These are phyloP conservation scores for Hoplias malabaricus DNA, from an alignment of 2,113 vertebrate genomes.

Conservation along the genomic window DNA sequence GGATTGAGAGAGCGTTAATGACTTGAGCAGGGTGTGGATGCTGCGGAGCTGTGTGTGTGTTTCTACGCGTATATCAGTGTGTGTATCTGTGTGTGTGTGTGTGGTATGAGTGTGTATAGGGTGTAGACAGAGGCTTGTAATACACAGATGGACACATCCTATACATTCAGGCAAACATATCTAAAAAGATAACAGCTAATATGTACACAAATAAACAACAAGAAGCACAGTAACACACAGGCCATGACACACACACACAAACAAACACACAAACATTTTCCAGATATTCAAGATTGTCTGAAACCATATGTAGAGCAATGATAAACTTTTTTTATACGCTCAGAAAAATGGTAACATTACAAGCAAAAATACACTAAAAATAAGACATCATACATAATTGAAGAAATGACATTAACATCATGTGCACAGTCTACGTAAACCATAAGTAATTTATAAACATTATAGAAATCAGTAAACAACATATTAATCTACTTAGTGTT, in stretches of 20 bases:
- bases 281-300: no score
- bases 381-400: no score
- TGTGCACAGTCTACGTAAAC: no score
- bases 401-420: no score
- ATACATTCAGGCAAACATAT: conserved; percentile 13
- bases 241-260: neutral
- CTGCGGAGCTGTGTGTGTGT: conserved; percentile 1
- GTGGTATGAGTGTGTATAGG: neutral
- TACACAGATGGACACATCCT: conserved; percentile 25
- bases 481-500: no score
- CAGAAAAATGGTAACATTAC: no score
- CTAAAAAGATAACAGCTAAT: conserved; percentile 9
- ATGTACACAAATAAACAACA: neutral
- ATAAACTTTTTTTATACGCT: no score
- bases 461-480: no score
- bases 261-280: conserved; percentile 13
- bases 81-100: conserved; percentile 5
- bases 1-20: conserved; percentile 38
- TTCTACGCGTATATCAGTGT: conserved; percentile 7
- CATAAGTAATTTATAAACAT: no score
- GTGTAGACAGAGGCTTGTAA: conserved; percentile 7
- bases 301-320: no score
- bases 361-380: no score
- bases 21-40: neutral
- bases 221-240: neutral